Conservation (phyloP, 2,888 invertebrate species). For the Mesorhabditis belari region DNA sequence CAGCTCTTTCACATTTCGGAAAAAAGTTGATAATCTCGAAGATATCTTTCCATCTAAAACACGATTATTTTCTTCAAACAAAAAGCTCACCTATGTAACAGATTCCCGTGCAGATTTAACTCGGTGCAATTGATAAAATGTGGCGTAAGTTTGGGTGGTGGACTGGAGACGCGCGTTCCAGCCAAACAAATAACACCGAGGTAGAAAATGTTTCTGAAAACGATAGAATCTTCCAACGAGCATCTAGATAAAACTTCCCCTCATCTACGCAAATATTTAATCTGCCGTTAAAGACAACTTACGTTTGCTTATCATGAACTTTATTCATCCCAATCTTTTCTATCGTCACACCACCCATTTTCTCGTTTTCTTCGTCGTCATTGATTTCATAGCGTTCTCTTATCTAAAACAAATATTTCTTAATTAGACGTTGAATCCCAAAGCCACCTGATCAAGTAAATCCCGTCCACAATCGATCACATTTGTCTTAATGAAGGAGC, state of each 20-base stretch:
- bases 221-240: not conserved
- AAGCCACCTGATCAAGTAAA: no score
- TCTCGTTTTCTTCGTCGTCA: slow-evolving; percentile 57
- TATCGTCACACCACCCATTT: slow-evolving; percentile 73
- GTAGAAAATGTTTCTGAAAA: slow-evolving; percentile 17
- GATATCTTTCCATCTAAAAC: slow-evolving; percentile 18
- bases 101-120: slow-evolving; percentile 71
- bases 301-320: slow-evolving; percentile 63
- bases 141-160: slow-evolving; percentile 10
- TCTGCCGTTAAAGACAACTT: slow-evolving; percentile 54
- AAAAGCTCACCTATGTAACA: slow-evolving; percentile 67
- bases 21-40: slow-evolving; percentile 16
- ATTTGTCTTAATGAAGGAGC: no score
- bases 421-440: no score
- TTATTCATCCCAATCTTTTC: slow-evolving; percentile 86
- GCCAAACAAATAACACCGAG: slow-evolving; percentile 23
- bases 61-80: not conserved
- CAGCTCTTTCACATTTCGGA: slow-evolving; percentile 21
- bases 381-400: slow-evolving; percentile 62
- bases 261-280: no score
- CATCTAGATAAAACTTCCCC: not conserved
- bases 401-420: slow-evolving; percentile 64
- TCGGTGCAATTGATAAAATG: slow-evolving; percentile 54
- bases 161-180: slow-evolving; percentile 13
- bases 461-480: no score